Percentiles rank a stretch among this genome's conserved stretches.
Conservation (phyloP, 2,888 invertebrate species). For the Macrosoma leucophasiata region DNA sequence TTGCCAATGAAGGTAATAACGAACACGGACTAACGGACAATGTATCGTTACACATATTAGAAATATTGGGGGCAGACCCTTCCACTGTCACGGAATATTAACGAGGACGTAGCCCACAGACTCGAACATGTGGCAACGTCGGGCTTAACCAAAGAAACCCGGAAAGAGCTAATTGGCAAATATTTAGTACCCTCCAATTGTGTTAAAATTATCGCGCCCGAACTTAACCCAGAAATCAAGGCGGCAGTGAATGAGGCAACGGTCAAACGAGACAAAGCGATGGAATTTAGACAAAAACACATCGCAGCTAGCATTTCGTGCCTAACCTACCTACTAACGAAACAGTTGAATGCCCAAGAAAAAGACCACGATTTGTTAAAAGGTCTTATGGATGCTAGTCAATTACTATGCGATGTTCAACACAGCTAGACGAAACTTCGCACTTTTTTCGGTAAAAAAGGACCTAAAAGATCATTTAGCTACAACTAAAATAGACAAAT, state of each 20-base stretch:
- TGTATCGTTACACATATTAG: too few species aligned
- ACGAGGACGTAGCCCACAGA: too few species aligned
- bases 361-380: conserved; percentile 9
- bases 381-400: conserved; percentile 18
- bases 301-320: not conserved
- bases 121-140: too few species aligned
- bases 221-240: conserved; percentile 8
- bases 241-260: conserved; percentile 2
- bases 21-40: too few species aligned
- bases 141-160: not conserved
- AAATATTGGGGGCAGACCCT: too few species aligned
- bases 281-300: conserved; percentile 7
- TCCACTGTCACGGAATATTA: too few species aligned
- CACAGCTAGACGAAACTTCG: conserved; percentile 18
- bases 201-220: conserved; percentile 3
- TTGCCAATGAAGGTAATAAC: too few species aligned
- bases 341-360: conserved; percentile 1
- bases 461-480: conserved; percentile 24
- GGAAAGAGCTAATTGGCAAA: not conserved
- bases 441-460: conserved; percentile 19
- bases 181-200: not conserved
- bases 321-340: not conserved
- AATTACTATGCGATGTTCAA: too few species aligned
- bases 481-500: conserved; percentile 20
- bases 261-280: conserved; percentile 11